These are phyloP conservation scores for Montifringilla adamsi DNA, from an alignment of 2,113 vertebrate species.

Conservation along the genomic window DNA sequence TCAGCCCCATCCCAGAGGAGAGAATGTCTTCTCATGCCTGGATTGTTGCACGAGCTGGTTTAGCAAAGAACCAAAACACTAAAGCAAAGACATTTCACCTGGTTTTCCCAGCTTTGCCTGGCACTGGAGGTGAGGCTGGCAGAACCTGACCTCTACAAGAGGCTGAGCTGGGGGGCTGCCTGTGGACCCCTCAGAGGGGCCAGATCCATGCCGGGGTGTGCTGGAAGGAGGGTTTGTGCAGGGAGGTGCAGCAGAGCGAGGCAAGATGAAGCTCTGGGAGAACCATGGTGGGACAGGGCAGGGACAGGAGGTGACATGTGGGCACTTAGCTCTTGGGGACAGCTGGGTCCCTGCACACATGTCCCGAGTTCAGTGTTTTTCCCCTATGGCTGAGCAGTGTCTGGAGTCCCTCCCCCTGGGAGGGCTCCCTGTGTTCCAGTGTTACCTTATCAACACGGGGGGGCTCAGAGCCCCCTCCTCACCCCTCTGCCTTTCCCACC, in stretches of 20 bases:
- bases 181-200: background rate
- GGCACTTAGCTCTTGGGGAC: background rate
- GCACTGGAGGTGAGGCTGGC: background rate
- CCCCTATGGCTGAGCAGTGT: background rate
- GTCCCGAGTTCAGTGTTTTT: rapidly evolving
- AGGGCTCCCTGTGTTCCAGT: rapidly evolving
- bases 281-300: background rate
- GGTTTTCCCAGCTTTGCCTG: background rate
- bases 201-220: rapidly evolving
- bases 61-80: background rate
- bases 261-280: background rate
- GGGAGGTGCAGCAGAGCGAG: background rate
- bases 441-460: rapidly evolving
- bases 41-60: background rate
- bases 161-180: background rate
- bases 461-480: background rate
- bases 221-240: background rate
- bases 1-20: background rate
- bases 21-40: background rate
- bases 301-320: rapidly evolving
- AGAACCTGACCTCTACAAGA: rapidly evolving
- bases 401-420: rapidly evolving
- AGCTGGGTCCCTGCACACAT: background rate
- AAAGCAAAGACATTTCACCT: background rate
- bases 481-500: background rate